Conservation (phyloP, 2,113 vertebrate genomes). For the Hystrix brachyura region DNA sequence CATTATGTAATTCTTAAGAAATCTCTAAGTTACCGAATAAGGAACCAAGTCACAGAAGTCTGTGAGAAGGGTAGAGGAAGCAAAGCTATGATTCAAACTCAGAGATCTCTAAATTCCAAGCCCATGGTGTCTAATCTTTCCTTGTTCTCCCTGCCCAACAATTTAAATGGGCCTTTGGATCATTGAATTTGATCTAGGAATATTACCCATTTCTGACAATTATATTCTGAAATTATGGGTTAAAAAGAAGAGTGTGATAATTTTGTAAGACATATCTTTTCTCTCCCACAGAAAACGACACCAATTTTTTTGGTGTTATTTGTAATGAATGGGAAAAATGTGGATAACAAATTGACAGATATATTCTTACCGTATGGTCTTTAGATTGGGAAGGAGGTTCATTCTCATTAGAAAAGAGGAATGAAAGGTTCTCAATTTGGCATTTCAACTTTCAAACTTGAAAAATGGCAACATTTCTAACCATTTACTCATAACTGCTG, state of each 20-base stretch:
- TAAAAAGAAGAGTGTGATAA: background rate
- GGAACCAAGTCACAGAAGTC: background rate
- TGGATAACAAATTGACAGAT: background rate
- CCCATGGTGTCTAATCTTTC: background rate
- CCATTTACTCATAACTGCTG: background rate
- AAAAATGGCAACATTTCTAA: slow-evolving; percentile 19
- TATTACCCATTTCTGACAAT: background rate
- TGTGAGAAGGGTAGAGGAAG: background rate
- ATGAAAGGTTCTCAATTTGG: background rate
- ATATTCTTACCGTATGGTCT: background rate
- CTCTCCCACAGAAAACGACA: background rate
- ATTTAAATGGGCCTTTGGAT: background rate
- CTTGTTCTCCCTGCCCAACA: background rate
- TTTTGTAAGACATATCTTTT: background rate
- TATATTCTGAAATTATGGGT: background rate
- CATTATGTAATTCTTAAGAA: background rate
- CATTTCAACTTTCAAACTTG: slow-evolving; percentile 26
- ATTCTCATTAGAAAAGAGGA: slow-evolving; percentile 16
- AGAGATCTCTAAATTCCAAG: background rate
- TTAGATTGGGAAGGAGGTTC: background rate
- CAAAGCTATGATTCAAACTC: background rate
- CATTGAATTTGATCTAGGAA: background rate
- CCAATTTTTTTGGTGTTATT: background rate
- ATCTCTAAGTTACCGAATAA: background rate
- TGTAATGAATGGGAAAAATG: background rate